phyloP scores from a whole-genome alignment of 2,797 vertebrate genomes.

The Microctenopoma stevenorrisi region DNA sequence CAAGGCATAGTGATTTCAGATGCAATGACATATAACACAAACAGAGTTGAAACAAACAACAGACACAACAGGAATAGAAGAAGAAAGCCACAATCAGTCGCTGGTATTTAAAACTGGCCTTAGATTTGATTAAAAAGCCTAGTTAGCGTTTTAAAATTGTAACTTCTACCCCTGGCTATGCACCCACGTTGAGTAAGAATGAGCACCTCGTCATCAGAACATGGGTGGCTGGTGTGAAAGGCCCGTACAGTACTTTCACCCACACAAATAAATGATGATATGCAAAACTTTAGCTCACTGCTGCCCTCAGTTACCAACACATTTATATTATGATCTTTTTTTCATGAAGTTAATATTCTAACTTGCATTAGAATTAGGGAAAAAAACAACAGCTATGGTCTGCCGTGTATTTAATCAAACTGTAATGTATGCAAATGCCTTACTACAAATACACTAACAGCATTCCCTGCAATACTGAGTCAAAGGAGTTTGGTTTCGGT shows the following conservation, averaged over 20 bases:
- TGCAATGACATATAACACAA: slow-evolving; percentile 56
- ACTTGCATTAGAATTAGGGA: slow-evolving; percentile 31
- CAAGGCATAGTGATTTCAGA: slow-evolving; percentile 61
- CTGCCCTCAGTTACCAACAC: slow-evolving; percentile 20
- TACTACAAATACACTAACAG: slow-evolving; percentile 33
- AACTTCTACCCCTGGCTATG: slow-evolving; percentile 26
- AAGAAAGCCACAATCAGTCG: slow-evolving; percentile 19
- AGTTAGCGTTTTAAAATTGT: slow-evolving; percentile 49
- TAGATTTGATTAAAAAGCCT: slow-evolving; percentile 33
- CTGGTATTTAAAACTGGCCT: slow-evolving; percentile 27
- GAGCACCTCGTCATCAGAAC: slow-evolving; percentile 51
- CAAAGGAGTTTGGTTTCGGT: slow-evolving; percentile 41
- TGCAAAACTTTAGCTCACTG: slow-evolving; percentile 23
- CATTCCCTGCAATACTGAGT: slow-evolving; percentile 30
- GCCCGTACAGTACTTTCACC: slow-evolving; percentile 26
- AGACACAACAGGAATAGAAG: slow-evolving; percentile 5
- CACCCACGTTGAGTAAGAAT: slow-evolving; percentile 55
- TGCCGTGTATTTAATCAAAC: slow-evolving; percentile 29
- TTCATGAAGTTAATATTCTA: slow-evolving; percentile 15
- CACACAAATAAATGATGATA: slow-evolving; percentile 42
- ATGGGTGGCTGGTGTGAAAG: slow-evolving; percentile 47
- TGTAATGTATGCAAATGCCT: slow-evolving; percentile 18
- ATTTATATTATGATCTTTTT: slow-evolving; percentile 26
- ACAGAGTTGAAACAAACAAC: slow-evolving; percentile 18
- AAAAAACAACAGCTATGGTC: slow-evolving; percentile 7